Conservation (phyloP, 2,113 vertebrate genomes). For the Chloropsis cyanopogon region DNA sequence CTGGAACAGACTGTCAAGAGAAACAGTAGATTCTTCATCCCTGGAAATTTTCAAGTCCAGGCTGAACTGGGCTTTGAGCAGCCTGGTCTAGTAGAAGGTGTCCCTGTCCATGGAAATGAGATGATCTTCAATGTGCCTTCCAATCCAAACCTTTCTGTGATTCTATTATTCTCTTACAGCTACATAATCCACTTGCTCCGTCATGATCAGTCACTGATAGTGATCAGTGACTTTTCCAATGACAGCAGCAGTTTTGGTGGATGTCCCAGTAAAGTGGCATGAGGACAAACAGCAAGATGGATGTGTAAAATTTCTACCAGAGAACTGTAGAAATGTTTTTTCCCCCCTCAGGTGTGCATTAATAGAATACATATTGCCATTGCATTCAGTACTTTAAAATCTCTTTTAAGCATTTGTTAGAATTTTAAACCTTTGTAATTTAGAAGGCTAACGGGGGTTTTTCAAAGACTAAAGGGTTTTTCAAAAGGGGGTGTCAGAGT, state of each 20-base stretch:
- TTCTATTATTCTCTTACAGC: not conserved
- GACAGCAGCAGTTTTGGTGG: not conserved
- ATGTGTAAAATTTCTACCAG: not conserved
- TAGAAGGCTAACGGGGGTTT: not conserved
- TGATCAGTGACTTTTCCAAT: not conserved
- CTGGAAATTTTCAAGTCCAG: not conserved
- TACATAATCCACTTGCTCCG: not conserved
- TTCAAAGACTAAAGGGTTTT: not conserved
- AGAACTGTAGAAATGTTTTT: not conserved
- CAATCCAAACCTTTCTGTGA: not conserved
- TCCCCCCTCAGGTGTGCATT: not conserved
- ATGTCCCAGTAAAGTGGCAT: not conserved
- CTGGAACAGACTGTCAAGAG: not conserved
- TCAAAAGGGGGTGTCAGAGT: not conserved
- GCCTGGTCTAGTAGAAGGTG: not conserved
- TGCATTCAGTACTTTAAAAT: not conserved
- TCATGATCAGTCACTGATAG: accelerated
- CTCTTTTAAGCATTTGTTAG: not conserved
- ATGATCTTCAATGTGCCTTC: not conserved
- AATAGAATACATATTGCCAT: not conserved
- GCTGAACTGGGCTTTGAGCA: accelerated
- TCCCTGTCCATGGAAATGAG: not conserved
- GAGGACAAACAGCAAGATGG: not conserved
- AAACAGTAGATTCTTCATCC: not conserved
- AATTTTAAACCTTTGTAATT: not conserved